These are phyloP conservation scores for Acanthis flammea DNA, from an alignment of 2,797 vertebrate species.

Conservation along the genomic window DNA sequence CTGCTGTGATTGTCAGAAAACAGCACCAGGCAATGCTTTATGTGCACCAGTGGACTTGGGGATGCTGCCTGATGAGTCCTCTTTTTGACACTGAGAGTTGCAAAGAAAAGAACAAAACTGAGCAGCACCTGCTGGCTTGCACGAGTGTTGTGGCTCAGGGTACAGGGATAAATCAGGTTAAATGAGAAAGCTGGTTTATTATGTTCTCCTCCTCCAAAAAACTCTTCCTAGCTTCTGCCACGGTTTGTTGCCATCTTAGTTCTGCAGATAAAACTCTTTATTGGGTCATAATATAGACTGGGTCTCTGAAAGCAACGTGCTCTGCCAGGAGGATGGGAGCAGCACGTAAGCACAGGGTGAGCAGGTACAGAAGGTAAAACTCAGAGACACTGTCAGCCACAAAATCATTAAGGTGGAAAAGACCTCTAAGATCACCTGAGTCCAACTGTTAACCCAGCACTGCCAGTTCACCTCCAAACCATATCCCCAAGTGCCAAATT, in stretches of 20 bases:
- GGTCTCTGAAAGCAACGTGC: not conserved
- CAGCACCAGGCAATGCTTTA: not conserved
- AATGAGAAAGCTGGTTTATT: constrained; percentile 32
- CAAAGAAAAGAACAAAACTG: not conserved
- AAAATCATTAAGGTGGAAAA: not conserved
- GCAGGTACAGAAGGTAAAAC: not conserved
- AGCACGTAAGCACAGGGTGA: not conserved
- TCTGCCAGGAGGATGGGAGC: not conserved
- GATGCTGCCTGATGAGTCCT: not conserved
- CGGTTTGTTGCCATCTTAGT: constrained; percentile 4
- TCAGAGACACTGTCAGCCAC: not conserved
- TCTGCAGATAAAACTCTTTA: constrained; percentile 49
- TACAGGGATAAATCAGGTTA: constrained; percentile 11
- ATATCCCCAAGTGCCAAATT: not conserved
- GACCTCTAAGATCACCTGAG: not conserved
- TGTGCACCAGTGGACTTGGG: not conserved
- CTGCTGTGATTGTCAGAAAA: not conserved
- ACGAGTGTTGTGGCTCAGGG: not conserved
- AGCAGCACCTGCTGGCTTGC: constrained; percentile 14
- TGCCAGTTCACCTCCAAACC: not conserved
- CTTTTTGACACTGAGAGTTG: not conserved
- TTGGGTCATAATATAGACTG: not conserved
- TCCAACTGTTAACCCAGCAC: not conserved
- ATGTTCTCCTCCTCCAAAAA: constrained; percentile 18
- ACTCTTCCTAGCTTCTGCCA: not conserved